A percentile compares a stretch with the other conserved stretches of the same genome.
Conservation (phyloP, 2,888 invertebrate species). For the Eupithecia dodoneata region DNA sequence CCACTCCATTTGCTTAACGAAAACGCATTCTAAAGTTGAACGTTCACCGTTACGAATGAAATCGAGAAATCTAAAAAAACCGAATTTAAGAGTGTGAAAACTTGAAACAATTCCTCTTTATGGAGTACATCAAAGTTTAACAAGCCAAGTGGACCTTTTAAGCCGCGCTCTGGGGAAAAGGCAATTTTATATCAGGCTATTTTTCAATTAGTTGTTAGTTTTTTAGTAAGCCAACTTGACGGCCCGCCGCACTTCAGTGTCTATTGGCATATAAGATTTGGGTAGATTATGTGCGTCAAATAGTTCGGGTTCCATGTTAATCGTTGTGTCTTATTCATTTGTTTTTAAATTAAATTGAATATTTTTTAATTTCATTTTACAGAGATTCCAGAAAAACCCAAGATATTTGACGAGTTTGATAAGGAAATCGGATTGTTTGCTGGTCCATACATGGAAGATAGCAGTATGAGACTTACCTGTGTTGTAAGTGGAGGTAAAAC, state of each 20-base stretch:
- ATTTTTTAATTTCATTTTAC: constrained; percentile 58
- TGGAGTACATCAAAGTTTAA: background rate
- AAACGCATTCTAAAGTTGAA: background rate
- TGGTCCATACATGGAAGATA: constrained; percentile 90
- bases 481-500: constrained; percentile 89
- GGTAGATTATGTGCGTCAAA: no score
- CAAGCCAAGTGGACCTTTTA: no score
- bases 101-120: background rate
- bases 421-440: constrained; percentile 86
- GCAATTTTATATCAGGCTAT: no score
- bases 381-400: constrained; percentile 90
- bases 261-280: no score
- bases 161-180: no score
- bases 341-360: no score
- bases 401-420: constrained; percentile 88
- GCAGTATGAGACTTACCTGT: constrained; percentile 88
- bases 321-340: no score
- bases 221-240: background rate
- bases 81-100: background rate
- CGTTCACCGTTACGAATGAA: background rate
- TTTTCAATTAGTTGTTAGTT: no score
- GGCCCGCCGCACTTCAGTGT: background rate
- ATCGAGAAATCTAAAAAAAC: background rate
- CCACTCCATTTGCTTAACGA: background rate
- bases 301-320: no score